These are phyloP conservation scores for Tetragonula carbonaria DNA, from an alignment of 2,888 invertebrate genomes.

Conservation along the genomic window DNA sequence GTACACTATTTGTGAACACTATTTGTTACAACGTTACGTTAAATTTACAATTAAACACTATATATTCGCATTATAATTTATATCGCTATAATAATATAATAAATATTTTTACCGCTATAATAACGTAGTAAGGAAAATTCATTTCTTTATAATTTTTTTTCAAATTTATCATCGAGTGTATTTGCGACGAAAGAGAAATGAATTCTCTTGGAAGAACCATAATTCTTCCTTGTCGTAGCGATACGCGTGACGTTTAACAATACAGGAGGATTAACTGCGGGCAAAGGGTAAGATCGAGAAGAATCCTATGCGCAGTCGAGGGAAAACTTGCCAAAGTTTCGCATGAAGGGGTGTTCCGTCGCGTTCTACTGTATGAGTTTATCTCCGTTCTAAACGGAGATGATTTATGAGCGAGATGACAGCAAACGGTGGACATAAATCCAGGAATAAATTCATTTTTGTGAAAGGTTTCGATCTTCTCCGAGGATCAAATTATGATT, in stretches of 20 bases:
- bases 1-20: too few species aligned
- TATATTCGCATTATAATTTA: too few species aligned
- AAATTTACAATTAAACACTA: too few species aligned
- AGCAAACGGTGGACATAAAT: slow-evolving; percentile 76
- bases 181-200: not conserved
- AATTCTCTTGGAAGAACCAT: not conserved
- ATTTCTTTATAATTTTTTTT: not conserved
- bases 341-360: slow-evolving; percentile 41
- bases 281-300: slow-evolving; percentile 32
- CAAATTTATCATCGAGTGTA: not conserved
- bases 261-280: slow-evolving; percentile 42
- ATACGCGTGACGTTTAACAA: slow-evolving; percentile 28
- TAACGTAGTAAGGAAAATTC: not conserved
- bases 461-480: slow-evolving; percentile 78
- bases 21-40: too few species aligned
- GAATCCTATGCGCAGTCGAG: slow-evolving; percentile 21
- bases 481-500: slow-evolving; percentile 41
- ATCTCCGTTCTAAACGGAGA: slow-evolving; percentile 50
- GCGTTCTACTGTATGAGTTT: slow-evolving; percentile 30
- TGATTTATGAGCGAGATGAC: slow-evolving; percentile 77
- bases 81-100: not conserved
- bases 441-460: slow-evolving; percentile 81
- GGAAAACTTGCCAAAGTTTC: slow-evolving; percentile 49
- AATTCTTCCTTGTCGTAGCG: slow-evolving; percentile 10
- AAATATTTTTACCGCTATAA: not conserved